Base-by-base conservation (phyloP, 2,888 invertebrate genomes). In the Bursaphelenchus okinawaensis region DNA sequence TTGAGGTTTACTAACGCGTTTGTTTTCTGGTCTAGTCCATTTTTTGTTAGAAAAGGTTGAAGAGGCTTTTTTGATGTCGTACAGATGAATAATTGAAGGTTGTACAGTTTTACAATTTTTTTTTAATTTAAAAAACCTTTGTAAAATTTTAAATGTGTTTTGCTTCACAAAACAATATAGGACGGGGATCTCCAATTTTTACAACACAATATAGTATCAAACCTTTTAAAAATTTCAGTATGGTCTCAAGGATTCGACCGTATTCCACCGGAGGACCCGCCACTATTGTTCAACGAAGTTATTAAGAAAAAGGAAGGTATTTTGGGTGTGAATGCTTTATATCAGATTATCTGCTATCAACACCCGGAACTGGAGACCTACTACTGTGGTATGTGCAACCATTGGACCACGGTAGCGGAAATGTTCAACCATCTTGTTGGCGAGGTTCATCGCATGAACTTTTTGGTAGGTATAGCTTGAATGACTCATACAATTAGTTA, bases 321-420 rank as follows among this genome's bases (percentile, higher is more conserved):
- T 40, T 20, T 68, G 27, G 68, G 68, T 7, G 69, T 55, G 16
- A 29, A 22, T 28, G 52, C 63, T 19, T 57, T 68, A 26, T 68
- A 69, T 55, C 68, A 68, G 22, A 68, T 72, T 27, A 28, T 70
- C 16, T 72, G 72, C 55, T 67, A 61, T 20, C 67, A 62, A 12
- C 65, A 74, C 27, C 73, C 69, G 9, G 74, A 74, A 22, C 62
- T 73, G 23, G 72, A 72, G 40, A 70, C 72, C 1, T 72, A 65
- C 52, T 72, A 68, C 52, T 68, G 68, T 23, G 63, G 61, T 8
- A 63, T 73, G 67, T 72, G 72, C 27, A 63, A 69, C 20, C 63
- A 67, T 52, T 72, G 72, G 72, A 73, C 72, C 8, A 72, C 72
- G 0, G 71, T 71, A 4, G 68, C 67, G 0, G 70, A 70, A 27